Percentiles rank a stretch among this genome's conserved stretches.
Conservation (phyloP, 2,113 vertebrate species). For the Lichenostomus cassidix region DNA sequence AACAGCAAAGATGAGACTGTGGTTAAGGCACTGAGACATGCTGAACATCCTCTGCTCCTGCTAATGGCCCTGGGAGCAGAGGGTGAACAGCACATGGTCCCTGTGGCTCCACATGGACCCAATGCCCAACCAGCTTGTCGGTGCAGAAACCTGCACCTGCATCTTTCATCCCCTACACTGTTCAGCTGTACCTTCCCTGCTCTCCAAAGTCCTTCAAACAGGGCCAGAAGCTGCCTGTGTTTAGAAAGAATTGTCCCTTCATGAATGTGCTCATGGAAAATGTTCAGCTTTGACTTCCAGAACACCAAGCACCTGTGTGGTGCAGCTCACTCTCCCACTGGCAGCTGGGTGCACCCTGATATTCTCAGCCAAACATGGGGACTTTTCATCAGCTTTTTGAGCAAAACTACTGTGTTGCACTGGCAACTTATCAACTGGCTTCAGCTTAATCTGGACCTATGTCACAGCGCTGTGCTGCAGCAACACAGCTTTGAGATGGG, state of each 20-base stretch:
- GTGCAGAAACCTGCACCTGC: background rate
- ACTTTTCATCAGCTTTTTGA: background rate
- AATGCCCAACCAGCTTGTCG: background rate
- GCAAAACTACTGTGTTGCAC: background rate
- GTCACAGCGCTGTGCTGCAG: background rate
- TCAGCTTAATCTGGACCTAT: background rate
- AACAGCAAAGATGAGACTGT: background rate
- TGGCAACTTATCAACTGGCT: conserved; percentile 32
- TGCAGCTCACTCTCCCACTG: background rate
- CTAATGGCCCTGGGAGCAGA: background rate
- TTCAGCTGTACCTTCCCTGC: background rate
- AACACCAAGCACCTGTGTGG: accelerated
- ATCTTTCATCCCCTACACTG: background rate
- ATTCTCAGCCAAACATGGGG: background rate
- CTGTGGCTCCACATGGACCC: background rate
- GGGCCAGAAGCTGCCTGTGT: background rate
- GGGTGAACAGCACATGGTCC: background rate
- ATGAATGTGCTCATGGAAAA: background rate
- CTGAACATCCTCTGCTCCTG: background rate
- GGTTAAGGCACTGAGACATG: background rate
- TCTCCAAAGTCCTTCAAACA: background rate
- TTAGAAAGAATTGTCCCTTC: background rate
- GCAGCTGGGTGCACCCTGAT: background rate
- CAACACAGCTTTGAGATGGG: background rate
- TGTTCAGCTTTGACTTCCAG: background rate